Conservation (phyloP, 1,140 invertebrate species). For the Cydia fagiglandana region DNA sequence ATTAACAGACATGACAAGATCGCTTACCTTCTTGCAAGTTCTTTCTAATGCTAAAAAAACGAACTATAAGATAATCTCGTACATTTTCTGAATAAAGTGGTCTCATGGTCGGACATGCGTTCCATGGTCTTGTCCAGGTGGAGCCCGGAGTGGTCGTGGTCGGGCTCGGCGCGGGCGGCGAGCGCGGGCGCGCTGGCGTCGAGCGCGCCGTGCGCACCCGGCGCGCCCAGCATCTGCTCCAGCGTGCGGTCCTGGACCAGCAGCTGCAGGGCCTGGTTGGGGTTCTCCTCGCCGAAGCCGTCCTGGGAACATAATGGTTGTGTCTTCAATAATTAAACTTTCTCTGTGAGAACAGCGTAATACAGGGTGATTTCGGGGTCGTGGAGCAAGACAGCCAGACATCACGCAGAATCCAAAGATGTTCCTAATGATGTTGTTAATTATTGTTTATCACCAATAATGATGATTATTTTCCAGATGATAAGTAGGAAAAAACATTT, state of each 20-base stretch:
- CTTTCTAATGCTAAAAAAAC: no score
- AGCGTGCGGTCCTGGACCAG: constrained; percentile 46
- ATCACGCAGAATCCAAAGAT: no score
- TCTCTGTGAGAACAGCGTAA: no score
- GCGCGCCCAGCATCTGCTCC: constrained; percentile 51
- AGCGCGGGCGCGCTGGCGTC: constrained; percentile 36
- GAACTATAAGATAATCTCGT: constrained; percentile 33
- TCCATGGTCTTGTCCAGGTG: constrained; percentile 49
- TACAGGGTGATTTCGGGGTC: no score
- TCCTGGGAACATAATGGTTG: constrained; percentile 45
- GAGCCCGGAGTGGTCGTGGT: constrained; percentile 46
- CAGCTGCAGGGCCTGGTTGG: constrained; percentile 44
- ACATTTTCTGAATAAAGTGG: constrained; percentile 59
- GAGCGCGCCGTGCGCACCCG: constrained; percentile 42
- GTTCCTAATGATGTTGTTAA: no score
- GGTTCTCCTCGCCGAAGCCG: constrained; percentile 61
- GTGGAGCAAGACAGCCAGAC: no score
- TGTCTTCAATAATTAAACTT: no score
- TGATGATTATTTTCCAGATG: no score
- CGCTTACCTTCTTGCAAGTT: no score
- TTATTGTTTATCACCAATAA: no score
- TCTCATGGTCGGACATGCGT: constrained; percentile 52
- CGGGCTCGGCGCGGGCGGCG: constrained; percentile 35
- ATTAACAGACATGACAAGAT: no score
- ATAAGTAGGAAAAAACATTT: no score